phyloP scores from a whole-genome alignment of 92 coral and sea anemone genomes.

The Desmophyllum pertusum region DNA sequence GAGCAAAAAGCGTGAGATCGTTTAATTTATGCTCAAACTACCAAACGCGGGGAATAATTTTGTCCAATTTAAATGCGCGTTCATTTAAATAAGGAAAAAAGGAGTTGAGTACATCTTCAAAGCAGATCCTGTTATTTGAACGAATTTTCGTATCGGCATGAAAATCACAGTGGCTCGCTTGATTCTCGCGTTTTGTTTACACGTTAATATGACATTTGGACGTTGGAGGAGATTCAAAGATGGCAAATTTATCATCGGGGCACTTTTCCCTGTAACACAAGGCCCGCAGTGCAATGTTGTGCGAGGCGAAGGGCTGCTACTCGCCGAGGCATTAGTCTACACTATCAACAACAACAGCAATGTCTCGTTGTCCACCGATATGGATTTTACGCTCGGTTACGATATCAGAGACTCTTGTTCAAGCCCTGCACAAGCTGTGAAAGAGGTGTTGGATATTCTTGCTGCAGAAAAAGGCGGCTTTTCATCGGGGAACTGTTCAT shows the following conservation, averaged over 20 bases:
- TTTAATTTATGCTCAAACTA: not conserved
- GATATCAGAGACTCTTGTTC: constrained; percentile 84
- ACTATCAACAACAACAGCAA: constrained; percentile 44
- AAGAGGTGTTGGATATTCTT: constrained; percentile 49
- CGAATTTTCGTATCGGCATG: constrained; percentile 5
- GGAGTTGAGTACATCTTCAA: not conserved
- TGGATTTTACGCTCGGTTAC: constrained; percentile 78
- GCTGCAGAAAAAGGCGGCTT: not conserved
- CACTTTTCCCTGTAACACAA: constrained; percentile 67
- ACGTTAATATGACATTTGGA: not conserved
- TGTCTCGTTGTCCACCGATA: constrained; percentile 19
- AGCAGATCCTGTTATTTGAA: not conserved
- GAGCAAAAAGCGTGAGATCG: not conserved
- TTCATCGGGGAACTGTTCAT: constrained; percentile 14
- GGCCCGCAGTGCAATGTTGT: constrained; percentile 51
- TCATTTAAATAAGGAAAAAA: not conserved
- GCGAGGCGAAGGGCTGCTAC: constrained; percentile 54
- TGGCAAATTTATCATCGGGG: constrained; percentile 69
- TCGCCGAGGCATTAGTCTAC: constrained; percentile 76
- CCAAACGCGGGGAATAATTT: not conserved
- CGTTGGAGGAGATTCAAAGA: constrained; percentile 53
- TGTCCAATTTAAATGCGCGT: constrained; percentile 13
- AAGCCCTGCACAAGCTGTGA: constrained; percentile 52
- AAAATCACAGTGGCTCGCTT: not conserved
- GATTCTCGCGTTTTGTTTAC: not conserved